phyloP scores from a whole-genome alignment of 2,113 vertebrate species.

The Phalacrocorax aristotelis region DNA sequence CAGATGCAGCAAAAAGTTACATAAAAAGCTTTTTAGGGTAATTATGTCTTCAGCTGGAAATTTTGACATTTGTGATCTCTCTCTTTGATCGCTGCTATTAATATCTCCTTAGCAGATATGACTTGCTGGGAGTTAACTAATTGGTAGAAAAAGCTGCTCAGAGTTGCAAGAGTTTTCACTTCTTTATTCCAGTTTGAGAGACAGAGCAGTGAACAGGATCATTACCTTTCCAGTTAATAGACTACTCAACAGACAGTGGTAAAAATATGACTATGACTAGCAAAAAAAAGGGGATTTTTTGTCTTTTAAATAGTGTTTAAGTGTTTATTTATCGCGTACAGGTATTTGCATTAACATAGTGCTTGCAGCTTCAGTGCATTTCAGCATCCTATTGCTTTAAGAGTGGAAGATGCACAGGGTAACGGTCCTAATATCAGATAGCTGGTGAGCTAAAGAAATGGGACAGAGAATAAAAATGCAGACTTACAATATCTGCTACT shows the following conservation, averaged over 20 bases:
- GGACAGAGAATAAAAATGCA: background rate
- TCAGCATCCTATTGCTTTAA: background rate
- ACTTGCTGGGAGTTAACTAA: constrained; percentile 54
- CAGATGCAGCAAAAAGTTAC: constrained; percentile 55
- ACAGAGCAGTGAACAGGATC: background rate
- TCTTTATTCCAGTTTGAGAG: background rate
- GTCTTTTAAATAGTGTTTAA: background rate
- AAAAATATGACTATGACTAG: background rate
- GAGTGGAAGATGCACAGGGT: background rate
- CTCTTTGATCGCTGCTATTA: constrained; percentile 60
- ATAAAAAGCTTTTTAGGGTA: constrained; percentile 63
- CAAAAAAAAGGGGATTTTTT: background rate
- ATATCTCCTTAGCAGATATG: constrained; percentile 44
- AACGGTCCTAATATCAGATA: background rate
- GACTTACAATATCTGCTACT: background rate
- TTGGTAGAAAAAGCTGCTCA: background rate
- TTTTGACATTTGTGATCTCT: constrained; percentile 64
- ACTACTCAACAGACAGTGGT: background rate
- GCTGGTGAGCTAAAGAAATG: background rate
- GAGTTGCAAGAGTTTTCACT: constrained; percentile 17
- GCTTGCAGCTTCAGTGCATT: background rate
- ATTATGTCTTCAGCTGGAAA: constrained; percentile 68
- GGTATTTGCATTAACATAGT: background rate
- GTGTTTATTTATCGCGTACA: background rate
- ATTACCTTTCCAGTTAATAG: background rate